Percentiles rank a stretch among this genome's conserved stretches.
These are phyloP conservation scores for Lepus europaeus DNA, from an alignment of 2,113 vertebrate species.

Conservation along the genomic window DNA sequence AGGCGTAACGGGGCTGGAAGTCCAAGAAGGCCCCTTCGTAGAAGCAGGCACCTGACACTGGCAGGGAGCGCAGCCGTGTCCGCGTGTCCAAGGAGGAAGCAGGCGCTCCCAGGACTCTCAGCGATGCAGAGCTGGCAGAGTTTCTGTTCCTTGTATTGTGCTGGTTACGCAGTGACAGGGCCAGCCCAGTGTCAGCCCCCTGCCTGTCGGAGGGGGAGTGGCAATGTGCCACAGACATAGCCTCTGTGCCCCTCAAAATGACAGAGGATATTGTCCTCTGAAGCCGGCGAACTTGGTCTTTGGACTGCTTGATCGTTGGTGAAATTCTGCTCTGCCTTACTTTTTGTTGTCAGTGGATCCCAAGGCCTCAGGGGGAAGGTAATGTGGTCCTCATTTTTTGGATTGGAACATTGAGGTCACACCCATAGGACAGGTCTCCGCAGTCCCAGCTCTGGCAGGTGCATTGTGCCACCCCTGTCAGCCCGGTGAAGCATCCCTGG, in stretches of 20 bases:
- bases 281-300: not conserved
- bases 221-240: accelerated
- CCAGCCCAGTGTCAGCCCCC: not conserved
- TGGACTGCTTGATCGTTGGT: not conserved
- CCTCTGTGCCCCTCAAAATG: accelerated
- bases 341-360: not conserved
- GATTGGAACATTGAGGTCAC: not conserved
- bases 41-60: accelerated
- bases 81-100: not conserved
- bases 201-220: not conserved
- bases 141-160: not conserved
- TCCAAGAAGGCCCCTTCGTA: not conserved
- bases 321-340: not conserved
- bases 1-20: not conserved
- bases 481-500: not conserved
- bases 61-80: not conserved
- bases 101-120: not conserved
- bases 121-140: not conserved
- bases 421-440: too few relatives aligned
- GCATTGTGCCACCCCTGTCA: not conserved
- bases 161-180: not conserved
- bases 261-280: not conserved
- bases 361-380: not conserved
- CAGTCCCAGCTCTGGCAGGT: not conserved
- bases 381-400: not conserved